Evolutionary conservation across 2,888 invertebrate genomes (phyloP), one percentile per base, ranked within the genome.

Genomic region (Napeogenes inachia): DNA sequence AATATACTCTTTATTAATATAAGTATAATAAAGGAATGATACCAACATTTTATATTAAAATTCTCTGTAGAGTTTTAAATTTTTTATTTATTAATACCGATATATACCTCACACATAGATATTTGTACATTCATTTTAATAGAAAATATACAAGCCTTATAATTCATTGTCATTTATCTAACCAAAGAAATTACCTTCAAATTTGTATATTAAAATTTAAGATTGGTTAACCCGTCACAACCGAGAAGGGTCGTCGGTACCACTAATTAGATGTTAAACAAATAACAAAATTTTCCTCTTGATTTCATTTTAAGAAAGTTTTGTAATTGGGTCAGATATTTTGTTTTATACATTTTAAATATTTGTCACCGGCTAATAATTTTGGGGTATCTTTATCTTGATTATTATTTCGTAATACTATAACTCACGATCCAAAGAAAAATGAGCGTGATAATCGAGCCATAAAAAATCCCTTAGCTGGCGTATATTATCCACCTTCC

Each of bases 401-500:
- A 21, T 30, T 50, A 50, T 50, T 30, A 50, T 50, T 30, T 30
- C 10, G 30, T 21, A 10, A 21, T 30, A 21, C 50, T 50, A 50
- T 50, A 50, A 50, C 50, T 50, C 50, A 50, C 30, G 30, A 30
- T 21, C 10, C 30, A 50, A 50, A 50, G 50, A 50, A 50, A 50
- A 50, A 50, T 50, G 50, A 50, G 50, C 30, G 50, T 50, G 50
- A 50, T 50, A 50, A 50, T 50, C 50, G 50, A 50, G 50, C 50
- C 50, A 50, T 50, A 50, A 50, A 50, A 47, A 50, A 50, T 50
- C 50, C 50, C 50, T 50, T 50, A 50, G 50, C 50, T 50, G 50
- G 50, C 50, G 30, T 50, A 50, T 30, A 50, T 8, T 50, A 50
- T 6, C 50, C 50, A 50, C 50, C 30, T 4, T 50, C 50, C 50